These are phyloP conservation scores for Tichodroma muraria DNA, from an alignment of 2,113 vertebrate species.

Conservation along the genomic window DNA sequence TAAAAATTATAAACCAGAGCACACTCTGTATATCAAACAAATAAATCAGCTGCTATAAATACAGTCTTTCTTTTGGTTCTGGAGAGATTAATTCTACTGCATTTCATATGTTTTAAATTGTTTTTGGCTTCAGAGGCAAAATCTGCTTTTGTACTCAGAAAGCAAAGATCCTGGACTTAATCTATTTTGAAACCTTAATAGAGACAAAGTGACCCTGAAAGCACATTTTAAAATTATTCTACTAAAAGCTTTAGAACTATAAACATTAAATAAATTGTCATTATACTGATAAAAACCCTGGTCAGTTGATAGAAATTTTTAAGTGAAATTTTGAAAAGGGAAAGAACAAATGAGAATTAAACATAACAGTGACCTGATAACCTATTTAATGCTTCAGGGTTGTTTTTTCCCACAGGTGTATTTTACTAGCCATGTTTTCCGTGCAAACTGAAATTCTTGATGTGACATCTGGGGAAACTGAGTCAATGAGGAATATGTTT, in stretches of 20 bases:
- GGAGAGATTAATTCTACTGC: conserved; percentile 52
- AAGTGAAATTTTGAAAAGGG: neutral
- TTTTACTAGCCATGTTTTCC: neutral
- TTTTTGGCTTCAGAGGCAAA: conserved; percentile 45
- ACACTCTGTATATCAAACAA: conserved; percentile 69
- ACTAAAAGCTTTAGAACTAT: conserved; percentile 31
- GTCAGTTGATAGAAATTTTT: neutral
- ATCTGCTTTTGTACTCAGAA: conserved; percentile 31
- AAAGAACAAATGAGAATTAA: neutral
- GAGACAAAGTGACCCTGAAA: neutral
- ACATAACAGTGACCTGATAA: neutral
- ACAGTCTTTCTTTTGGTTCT: conserved; percentile 58
- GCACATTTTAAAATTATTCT: neutral
- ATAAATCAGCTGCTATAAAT: conserved; percentile 71
- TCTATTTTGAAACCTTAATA: conserved; percentile 51
- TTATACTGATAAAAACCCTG: neutral
- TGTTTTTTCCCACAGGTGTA: neutral
- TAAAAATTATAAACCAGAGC: conserved; percentile 72
- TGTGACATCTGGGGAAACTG: neutral
- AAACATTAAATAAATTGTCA: conserved; percentile 29
- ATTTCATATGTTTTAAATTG: conserved; percentile 61
- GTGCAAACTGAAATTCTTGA: neutral
- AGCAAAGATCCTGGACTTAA: neutral
- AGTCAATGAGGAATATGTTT: neutral
- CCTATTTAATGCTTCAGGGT: neutral